Conservation (phyloP, 2,113 vertebrate genomes). For the Narcine bancroftii region DNA sequence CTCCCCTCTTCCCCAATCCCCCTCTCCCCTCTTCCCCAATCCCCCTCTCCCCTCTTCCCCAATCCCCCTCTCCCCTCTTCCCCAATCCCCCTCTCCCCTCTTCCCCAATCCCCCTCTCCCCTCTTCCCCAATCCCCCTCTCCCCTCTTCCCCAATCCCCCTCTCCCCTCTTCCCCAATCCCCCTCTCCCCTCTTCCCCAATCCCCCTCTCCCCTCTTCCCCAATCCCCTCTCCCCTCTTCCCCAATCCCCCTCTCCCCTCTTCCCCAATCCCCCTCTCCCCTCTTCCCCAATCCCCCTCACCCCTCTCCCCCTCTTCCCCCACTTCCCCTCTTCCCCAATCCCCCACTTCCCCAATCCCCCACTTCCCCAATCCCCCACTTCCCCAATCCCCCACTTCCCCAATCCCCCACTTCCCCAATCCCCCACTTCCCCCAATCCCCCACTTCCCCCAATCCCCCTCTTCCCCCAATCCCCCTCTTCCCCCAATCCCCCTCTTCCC, state of each 20-base stretch:
- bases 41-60: background rate
- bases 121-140: too few species aligned
- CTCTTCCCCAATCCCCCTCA: too few species aligned
- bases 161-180: background rate
- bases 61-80: background rate
- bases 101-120: too few species aligned
- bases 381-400: constrained; percentile 37
- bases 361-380: too few species aligned
- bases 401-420: background rate
- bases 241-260: background rate
- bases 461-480: background rate
- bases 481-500: too few species aligned
- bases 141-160: too few species aligned
- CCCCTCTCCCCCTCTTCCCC: background rate
- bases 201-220: too few species aligned
- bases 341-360: constrained; percentile 33
- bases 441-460: too few species aligned
- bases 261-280: background rate
- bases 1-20: too few species aligned
- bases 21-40: too few species aligned
- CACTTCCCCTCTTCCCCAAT: constrained; percentile 35
- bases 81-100: background rate
- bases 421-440: background rate
- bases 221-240: background rate
- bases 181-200: background rate